Conservation (phyloP, 2,888 invertebrate species). For the Aromia moschata region DNA sequence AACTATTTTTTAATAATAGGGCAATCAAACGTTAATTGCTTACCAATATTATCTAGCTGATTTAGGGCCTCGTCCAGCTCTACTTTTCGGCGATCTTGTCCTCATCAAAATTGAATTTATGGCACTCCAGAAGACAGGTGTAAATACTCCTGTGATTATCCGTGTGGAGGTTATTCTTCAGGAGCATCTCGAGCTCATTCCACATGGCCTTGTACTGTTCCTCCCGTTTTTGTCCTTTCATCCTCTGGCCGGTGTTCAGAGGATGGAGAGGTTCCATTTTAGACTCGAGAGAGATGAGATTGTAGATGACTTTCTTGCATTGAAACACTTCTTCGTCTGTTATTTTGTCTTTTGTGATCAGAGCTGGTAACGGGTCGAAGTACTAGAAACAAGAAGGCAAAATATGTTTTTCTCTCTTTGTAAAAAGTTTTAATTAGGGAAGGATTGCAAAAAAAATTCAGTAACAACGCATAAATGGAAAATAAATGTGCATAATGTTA, state of each 20-base stretch:
- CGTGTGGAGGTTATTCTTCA: slow-evolving; percentile 81
- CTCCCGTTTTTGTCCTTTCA: slow-evolving; percentile 72
- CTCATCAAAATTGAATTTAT: slow-evolving; percentile 69
- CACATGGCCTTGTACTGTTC: slow-evolving; percentile 92
- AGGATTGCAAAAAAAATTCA: neutral
- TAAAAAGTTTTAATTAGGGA: neutral
- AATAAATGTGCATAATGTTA: too few species aligned
- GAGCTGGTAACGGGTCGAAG: slow-evolving; percentile 80
- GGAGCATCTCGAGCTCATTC: slow-evolving; percentile 85
- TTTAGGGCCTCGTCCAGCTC: slow-evolving; percentile 70
- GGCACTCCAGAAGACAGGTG: slow-evolving; percentile 82
- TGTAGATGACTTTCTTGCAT: slow-evolving; percentile 86
- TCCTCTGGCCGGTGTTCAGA: slow-evolving; percentile 74
- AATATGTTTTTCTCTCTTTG: neutral
- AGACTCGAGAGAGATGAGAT: slow-evolving; percentile 81
- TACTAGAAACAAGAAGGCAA: slow-evolving; percentile 65
- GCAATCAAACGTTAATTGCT: too few species aligned
- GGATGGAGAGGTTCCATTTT: slow-evolving; percentile 84
- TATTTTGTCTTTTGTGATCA: slow-evolving; percentile 84
- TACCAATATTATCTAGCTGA: slow-evolving; percentile 67
- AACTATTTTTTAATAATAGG: too few species aligned
- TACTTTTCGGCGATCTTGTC: slow-evolving; percentile 68
- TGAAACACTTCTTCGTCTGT: slow-evolving; percentile 87
- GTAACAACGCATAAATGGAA: neutral
- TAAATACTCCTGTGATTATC: slow-evolving; percentile 81